Evolutionary conservation across 1,140 invertebrate species (phyloP).

Genomic region (Arctopsyche grandis): DNA sequence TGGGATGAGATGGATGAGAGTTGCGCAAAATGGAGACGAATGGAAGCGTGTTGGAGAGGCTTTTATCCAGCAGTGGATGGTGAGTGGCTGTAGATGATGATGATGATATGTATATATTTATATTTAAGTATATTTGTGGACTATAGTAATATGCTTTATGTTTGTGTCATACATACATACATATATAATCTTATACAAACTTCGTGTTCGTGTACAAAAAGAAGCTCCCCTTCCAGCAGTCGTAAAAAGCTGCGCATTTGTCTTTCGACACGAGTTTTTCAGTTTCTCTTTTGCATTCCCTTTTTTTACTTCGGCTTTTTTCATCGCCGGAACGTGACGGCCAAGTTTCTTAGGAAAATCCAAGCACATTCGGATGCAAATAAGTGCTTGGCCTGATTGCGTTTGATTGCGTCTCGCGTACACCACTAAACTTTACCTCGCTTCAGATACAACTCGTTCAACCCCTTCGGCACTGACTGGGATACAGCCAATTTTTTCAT

Average conservation of each 20-base stretch:
- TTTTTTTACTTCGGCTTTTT: slow-evolving; percentile 13
- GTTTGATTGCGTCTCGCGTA: slow-evolving; percentile 1
- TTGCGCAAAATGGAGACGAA: too few species aligned
- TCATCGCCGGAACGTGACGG: not conserved
- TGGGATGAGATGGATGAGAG: too few species aligned
- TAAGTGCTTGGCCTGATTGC: slow-evolving; percentile 15
- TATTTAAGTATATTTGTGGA: too few species aligned
- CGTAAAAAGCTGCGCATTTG: slow-evolving; percentile 10
- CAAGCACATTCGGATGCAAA: slow-evolving; percentile 22
- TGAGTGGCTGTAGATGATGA: too few species aligned
- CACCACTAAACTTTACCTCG: not conserved
- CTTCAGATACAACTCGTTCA: not conserved
- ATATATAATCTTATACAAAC: too few species aligned
- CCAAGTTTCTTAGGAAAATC: not conserved
- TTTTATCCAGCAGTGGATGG: too few species aligned
- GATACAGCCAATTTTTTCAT: not conserved
- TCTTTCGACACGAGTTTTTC: slow-evolving; percentile 5
- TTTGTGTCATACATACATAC: too few species aligned
- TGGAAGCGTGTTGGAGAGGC: too few species aligned
- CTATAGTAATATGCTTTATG: too few species aligned
- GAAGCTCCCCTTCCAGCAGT: not conserved
- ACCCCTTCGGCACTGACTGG: not conserved
- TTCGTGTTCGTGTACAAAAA: not conserved
- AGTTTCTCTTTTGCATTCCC: not conserved
- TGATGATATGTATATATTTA: too few species aligned